Percentiles rank a stretch among this genome's conserved stretches.
These are phyloP conservation scores for Odobenus rosmarus DNA, from an alignment of 2,113 vertebrate species.

Conservation along the genomic window DNA sequence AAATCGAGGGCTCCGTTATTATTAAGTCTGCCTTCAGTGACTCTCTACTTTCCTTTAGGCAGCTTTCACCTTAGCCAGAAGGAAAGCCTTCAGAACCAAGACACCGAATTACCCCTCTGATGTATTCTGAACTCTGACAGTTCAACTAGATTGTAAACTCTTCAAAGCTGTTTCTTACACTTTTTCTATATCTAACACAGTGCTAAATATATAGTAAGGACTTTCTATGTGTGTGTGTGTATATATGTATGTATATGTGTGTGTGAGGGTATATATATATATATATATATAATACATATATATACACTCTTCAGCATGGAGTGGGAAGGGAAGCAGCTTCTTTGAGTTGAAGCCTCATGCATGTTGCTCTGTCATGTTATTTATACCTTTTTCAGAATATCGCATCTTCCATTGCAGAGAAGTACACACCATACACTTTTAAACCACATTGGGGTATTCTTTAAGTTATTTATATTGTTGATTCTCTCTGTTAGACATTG, in stretches of 20 bases:
- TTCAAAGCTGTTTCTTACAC: not conserved
- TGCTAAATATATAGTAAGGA: not conserved
- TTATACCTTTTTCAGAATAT: not conserved
- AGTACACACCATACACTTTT: not conserved
- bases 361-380: not conserved
- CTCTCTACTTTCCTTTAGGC: not conserved
- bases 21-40: not conserved
- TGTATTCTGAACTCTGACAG: not conserved
- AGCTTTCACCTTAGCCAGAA: constrained; percentile 29
- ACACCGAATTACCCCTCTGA: not conserved
- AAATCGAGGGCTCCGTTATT: constrained; percentile 2
- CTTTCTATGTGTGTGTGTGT: not conserved
- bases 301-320: not conserved
- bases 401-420: not conserved
- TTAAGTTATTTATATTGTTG: constrained; percentile 1
- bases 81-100: constrained; percentile 39
- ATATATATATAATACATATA: not conserved
- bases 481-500: not conserved
- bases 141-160: not conserved
- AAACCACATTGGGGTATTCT: not conserved
- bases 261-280: not conserved
- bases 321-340: not conserved
- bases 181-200: not conserved
- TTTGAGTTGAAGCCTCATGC: not conserved
- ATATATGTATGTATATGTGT: too few species aligned